Base-by-base conservation (phyloP, 2,113 vertebrate genomes). In the Poeciliopsis prolifica region DNA sequence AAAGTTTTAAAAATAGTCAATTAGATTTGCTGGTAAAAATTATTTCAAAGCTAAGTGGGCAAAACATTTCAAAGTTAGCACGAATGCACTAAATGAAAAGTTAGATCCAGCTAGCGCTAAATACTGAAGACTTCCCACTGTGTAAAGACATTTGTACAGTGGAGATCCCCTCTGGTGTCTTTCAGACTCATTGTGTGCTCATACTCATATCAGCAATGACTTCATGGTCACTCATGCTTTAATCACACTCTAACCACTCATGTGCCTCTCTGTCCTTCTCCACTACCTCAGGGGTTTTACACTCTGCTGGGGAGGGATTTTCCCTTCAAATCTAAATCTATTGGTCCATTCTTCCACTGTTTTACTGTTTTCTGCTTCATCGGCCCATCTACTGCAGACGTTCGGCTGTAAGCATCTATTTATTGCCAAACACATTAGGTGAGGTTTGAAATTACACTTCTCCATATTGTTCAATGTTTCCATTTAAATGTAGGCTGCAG, bases 161-260 rank as follows among this genome's bases (percentile, higher is more conserved):
- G 28, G 61, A 14, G 58, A 48, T 79, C 42, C 75, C 82, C 75
- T 71, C 64, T 54, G 60, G 70, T 65, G 74, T 80, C 74, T 54
- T 7, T 19, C 79, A 86, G 61, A 44, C 65, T 77, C 62, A 67
- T 58, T 54, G 70, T 76, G 78, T 42, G 54, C 73, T 80, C 74
- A 72, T 73, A 61, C 44, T 85, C 81, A 83, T 87, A 85, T 85
- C 84, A 90, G 81, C 80, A 67, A 71, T 63, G 65, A 82, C 75
- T 78, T 67, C 65, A 74, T 77, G 84, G 87, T 86, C 72, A 65
- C 77, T 86, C 83, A 80, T 71, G 79, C 78, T 92, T 88, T 90
- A 89, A 90, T 87, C 75, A 91, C 66, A 58, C 68, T 78, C 65
- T 88, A 88, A 88, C 86, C 86, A 83, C 76, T 76, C 33, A 0